Evolutionary conservation across 2,888 invertebrate species (phyloP).

Genomic region (Conchocele bisecta): DNA sequence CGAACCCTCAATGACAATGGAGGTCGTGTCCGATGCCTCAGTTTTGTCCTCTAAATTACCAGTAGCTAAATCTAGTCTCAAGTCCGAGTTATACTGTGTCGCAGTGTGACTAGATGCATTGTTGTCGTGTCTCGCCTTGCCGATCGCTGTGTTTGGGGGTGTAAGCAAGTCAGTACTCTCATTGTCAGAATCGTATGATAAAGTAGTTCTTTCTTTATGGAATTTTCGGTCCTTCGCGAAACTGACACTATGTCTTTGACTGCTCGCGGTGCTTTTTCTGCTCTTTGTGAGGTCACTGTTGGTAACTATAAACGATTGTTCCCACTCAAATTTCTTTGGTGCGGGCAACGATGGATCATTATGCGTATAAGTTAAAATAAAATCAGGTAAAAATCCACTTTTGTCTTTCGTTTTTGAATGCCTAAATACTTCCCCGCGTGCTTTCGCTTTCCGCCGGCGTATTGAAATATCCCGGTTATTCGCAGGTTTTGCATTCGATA

Average conservation of each 20-base stretch:
- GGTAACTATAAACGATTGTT: conserved; percentile 43
- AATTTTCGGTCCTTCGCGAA: conserved; percentile 7
- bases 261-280: neutral
- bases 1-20: too few relatives aligned
- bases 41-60: neutral
- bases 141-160: neutral
- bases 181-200: too few relatives aligned
- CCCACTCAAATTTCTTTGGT: conserved; percentile 47
- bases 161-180: neutral
- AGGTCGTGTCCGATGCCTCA: too few relatives aligned
- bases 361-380: conserved; percentile 49
- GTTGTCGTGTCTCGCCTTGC: too few relatives aligned
- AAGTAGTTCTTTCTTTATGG: too few relatives aligned
- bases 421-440: conserved; percentile 39
- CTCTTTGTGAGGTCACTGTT: conserved; percentile 15
- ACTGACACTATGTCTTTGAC: conserved; percentile 1
- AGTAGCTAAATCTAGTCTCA: neutral
- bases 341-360: conserved; percentile 19
- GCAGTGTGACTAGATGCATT: neutral
- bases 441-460: conserved; percentile 13
- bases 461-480: too few relatives aligned
- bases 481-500: neutral
- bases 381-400: conserved; percentile 39
- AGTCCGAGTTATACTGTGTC: neutral
- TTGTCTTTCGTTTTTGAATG: conserved; percentile 38